Evolutionary conservation across 2,797 vertebrate genomes (phyloP), one percentile per base, ranked within the genome.

Genomic region (Glyptemys insculpta): DNA sequence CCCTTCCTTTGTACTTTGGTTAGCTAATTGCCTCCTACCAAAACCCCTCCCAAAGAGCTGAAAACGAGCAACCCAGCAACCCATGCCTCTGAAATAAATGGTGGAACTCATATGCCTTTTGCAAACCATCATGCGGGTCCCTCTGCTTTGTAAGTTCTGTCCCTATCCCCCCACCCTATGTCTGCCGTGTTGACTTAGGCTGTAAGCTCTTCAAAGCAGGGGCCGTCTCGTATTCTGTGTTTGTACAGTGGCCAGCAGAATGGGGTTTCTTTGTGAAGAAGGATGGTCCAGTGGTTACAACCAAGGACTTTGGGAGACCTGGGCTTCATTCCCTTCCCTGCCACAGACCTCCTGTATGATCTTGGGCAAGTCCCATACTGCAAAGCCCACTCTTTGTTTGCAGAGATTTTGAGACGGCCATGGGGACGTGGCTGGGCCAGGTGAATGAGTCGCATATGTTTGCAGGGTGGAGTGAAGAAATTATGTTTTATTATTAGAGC

Each of bases 301-400:
- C 15, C 52, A 52, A 37, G 21, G 1, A 1, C 1, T n/a, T 15
- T 0, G 0, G 74, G 83, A 94, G 49, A n/a, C 4, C 87, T 89
- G 89, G 59, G 83, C 79, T 96, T 14, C 1, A 49, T 90, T 96
- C 95, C 92, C 85, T 94, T 81, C 57, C 94, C 82, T 87, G 87
- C 94, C 97, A 85, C 96, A 89, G 94, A 90, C 94, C 96, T 97
- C 96, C 96, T 96, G 95, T 96, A 96, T 97, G 96, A 95, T 97
- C 96, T 97, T 68, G 93, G 94, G 92, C 86, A 97, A 96, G 96
- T 96, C 95, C 95, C 86, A 93, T 37, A 0, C 80, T 90, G 96
- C 95, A 88, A 57, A 56, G 93, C 57, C 90, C 15, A 1, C 91
- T 90, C 94, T 91, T 44, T 4, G 81, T 29, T 44, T 23, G 83